Conservation (phyloP, 2,113 vertebrate species). For the Chlamydotis undulata region DNA sequence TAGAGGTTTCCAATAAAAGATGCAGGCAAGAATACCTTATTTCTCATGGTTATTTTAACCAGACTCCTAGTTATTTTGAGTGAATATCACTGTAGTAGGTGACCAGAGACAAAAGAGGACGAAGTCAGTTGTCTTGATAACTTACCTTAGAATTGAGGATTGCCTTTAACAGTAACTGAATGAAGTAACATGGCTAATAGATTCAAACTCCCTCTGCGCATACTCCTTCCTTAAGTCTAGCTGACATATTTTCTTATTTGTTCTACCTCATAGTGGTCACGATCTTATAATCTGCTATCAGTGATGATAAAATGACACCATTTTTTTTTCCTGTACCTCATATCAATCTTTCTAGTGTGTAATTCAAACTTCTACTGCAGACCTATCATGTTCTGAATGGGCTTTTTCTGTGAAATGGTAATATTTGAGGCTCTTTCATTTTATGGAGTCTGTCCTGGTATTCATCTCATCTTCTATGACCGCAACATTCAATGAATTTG, state of each 20-base stretch:
- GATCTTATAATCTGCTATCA: background rate
- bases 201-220: background rate
- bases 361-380: background rate
- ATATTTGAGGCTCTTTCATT: background rate
- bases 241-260: background rate
- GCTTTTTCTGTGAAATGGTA: background rate
- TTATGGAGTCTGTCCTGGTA: background rate
- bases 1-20: background rate
- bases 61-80: background rate
- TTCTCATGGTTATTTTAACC: background rate
- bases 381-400: background rate
- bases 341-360: background rate
- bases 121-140: background rate
- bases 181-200: background rate
- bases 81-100: background rate
- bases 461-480: background rate
- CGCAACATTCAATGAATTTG: background rate
- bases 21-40: background rate
- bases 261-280: background rate
- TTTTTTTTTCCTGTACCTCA: background rate
- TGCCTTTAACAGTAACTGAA: background rate
- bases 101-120: background rate
- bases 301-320: background rate
- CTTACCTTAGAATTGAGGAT: background rate
- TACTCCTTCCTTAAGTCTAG: background rate